Percentiles rank a stretch among this genome's conserved stretches.
phyloP scores from a whole-genome alignment of 2,113 vertebrate genomes.

The Pygoscelis adeliae region DNA sequence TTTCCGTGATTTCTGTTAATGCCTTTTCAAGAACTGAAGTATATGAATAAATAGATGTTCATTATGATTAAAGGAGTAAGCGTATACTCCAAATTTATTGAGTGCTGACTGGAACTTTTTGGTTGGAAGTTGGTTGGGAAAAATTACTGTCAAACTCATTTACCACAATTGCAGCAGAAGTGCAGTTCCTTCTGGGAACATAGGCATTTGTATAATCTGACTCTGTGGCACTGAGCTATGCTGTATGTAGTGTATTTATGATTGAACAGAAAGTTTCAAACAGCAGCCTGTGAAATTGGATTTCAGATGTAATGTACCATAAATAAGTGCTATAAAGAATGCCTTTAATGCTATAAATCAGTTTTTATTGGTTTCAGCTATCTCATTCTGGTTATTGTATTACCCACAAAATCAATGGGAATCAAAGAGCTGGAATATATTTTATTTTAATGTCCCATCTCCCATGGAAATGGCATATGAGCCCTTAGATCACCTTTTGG shows the following conservation, averaged over 20 bases:
- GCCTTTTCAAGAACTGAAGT: constrained; percentile 46
- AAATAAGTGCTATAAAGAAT: constrained; percentile 87
- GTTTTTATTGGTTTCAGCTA: constrained; percentile 85
- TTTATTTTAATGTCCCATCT: constrained; percentile 83
- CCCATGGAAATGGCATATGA: constrained; percentile 74
- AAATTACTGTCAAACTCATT: constrained; percentile 76
- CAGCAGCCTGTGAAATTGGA: constrained; percentile 85
- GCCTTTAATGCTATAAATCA: constrained; percentile 85
- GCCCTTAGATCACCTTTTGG: constrained; percentile 71
- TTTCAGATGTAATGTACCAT: constrained; percentile 86
- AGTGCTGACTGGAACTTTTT: constrained; percentile 68
- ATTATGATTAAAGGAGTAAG: constrained; percentile 33
- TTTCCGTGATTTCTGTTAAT: constrained; percentile 43
- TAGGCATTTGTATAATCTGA: constrained; percentile 78
- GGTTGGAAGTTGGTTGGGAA: constrained; percentile 68
- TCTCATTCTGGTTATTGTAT: constrained; percentile 85
- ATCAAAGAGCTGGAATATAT: constrained; percentile 83
- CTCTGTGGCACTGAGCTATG: constrained; percentile 74
- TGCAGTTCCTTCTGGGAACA: constrained; percentile 72
- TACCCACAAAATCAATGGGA: constrained; percentile 82
- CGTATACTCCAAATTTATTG: constrained; percentile 64
- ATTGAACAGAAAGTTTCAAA: constrained; percentile 84
- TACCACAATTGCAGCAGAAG: constrained; percentile 69
- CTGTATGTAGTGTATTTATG: constrained; percentile 81
- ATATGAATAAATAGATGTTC: constrained; percentile 45